Evolutionary conservation across 1,140 invertebrate genomes (phyloP).

Genomic region (Gonioctena quinquepunctata): DNA sequence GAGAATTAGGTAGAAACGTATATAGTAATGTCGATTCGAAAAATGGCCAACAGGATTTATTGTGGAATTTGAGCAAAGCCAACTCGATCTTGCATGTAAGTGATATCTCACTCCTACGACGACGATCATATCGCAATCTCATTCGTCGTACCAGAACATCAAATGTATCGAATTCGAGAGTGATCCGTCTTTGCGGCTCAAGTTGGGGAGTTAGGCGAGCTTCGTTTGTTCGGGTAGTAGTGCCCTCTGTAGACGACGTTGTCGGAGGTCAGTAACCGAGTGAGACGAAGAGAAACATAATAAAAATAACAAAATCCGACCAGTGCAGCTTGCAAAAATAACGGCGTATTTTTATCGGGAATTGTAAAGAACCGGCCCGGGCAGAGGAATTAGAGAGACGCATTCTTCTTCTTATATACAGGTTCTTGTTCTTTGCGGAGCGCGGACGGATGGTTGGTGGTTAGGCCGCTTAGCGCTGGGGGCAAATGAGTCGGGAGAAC

Average conservation of each 20-base stretch:
- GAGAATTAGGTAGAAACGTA: no score
- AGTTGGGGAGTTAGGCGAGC: not conserved
- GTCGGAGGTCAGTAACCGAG: conserved; percentile 52
- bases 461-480: not conserved
- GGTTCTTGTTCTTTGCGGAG: conserved; percentile 25
- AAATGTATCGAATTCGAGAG: no score
- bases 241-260: conserved; percentile 41
- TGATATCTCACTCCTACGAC: no score
- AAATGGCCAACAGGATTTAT: no score
- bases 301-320: conserved; percentile 55
- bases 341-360: conserved; percentile 54
- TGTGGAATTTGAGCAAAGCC: no score
- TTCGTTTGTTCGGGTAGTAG: conserved; percentile 22
- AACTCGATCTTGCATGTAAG: no score
- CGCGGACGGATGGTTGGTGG: not conserved
- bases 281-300: conserved; percentile 44
- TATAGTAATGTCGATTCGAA: no score
- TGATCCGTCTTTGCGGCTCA: not conserved
- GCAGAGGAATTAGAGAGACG: conserved; percentile 38
- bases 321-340: conserved; percentile 51
- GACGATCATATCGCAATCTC: no score
- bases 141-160: no score
- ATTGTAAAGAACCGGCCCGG: conserved; percentile 50
- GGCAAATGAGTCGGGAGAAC: not conserved
- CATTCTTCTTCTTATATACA: conserved; percentile 38